Conservation (phyloP, 2,797 vertebrate species). For the Garrulus glandarius region DNA sequence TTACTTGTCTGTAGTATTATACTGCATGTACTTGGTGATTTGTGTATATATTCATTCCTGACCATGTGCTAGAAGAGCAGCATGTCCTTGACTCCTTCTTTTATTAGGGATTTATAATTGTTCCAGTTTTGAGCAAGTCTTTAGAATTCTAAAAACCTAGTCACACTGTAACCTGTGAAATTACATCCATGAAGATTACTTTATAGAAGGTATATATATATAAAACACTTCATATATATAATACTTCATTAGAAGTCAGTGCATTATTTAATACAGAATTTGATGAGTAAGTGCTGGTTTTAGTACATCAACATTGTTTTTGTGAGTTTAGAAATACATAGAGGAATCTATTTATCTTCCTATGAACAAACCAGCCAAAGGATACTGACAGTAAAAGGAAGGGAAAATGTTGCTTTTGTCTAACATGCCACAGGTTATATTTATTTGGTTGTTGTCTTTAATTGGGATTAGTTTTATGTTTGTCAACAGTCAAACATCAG, state of each 20-base stretch:
- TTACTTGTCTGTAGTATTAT: background rate
- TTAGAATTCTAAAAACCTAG: background rate
- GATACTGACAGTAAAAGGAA: background rate
- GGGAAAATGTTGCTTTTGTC: background rate
- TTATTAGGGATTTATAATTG: background rate
- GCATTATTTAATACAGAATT: background rate
- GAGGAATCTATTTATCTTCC: background rate
- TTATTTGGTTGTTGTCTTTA: background rate
- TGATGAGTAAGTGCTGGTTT: background rate
- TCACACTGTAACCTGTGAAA: background rate
- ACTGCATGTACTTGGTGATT: background rate
- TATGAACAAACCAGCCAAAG: background rate
- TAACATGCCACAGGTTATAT: background rate
- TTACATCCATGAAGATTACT: background rate
- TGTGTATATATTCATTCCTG: background rate
- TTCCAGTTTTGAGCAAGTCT: background rate
- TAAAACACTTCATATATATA: background rate
- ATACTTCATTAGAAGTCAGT: background rate
- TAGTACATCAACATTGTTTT: background rate
- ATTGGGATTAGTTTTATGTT: background rate
- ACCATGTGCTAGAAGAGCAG: background rate
- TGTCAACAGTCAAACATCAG: rapidly evolving
- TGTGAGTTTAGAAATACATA: background rate
- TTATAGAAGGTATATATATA: background rate
- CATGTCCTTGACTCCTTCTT: background rate